Evolutionary conservation across 1,140 invertebrate species (phyloP), one percentile per base, ranked within the genome.

Genomic region (Acromyrmex heyeri): DNA sequence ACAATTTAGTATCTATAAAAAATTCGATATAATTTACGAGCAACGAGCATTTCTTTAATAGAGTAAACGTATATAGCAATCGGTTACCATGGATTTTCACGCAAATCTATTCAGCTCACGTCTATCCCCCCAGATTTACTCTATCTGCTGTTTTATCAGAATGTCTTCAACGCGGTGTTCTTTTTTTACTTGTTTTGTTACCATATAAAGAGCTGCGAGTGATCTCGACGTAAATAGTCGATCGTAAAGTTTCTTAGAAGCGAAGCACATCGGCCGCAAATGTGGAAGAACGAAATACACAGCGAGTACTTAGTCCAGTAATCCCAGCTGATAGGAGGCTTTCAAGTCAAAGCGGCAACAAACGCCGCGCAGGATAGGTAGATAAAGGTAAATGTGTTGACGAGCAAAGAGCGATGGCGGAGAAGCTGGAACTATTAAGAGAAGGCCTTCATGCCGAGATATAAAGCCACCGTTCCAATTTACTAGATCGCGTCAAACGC

Each of bases 281-380:
- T 85, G 72, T 67, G 78, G 16, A 62, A 59, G 61, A 85, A 34
- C 73, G 55, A 85, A 88, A 88, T 88, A 86, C 78, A 81, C 59
- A 44, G 75, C 61, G 70, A 88, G 69, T 91, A 90, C 88, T 91
- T 87, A 86, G 85, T 72, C 44, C 65, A 50, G 91, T 91, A 90
- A 91, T 90, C 86, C 81, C 73, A 72, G 76, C 55, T 87, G 79
- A 89, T 87, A 82, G 87, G 86, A 59, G 79, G 86, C 85, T 85
- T 87, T 86, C 79, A 82, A 89, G 86, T 48, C 38, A 62, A 55
- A 34, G 50, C 55, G 64, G 55, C 69, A 75, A 86, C 89, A 86
- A 75, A 85, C 86, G 16, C 48, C 53, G 38, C 5, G 4, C 27
- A 38, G 21, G n/a, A 72, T 59, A 50, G 70, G 62, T 34, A 67